Evolutionary conservation across 2,888 invertebrate species (phyloP), one percentile per base, ranked within the genome.

Genomic region (Colletes collaris): DNA sequence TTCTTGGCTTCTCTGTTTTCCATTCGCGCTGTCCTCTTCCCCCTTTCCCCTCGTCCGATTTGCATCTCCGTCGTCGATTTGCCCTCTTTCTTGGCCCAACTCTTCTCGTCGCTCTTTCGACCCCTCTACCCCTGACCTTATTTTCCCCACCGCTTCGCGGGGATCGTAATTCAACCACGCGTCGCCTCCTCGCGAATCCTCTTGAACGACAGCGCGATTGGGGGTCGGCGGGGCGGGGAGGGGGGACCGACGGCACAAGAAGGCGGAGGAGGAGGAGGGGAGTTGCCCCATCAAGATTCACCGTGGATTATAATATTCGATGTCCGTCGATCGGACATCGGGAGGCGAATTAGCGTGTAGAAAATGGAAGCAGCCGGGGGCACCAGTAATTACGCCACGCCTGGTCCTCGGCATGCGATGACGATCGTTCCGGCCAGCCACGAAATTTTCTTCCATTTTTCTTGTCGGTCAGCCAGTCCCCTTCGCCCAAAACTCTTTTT

Each of bases 271-370:
- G 82, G 62, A 85, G 78, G 78, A 81, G 82, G 84, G 80, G 85
- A 71, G 67, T 62, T 74, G 60, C 78, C 78, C 85, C 83, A 64
- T 81, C 81, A 84, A 84, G 82, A 84, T 84, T 79, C 84, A 83
- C 67, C 74, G 76, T 78, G 78, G 85, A 85, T 86, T 85, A 86
- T 87, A 83, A 86, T 85, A 85, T 87, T 76, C 85, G 83, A 87
- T 87, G 83, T 79, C 77, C 82, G 83, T 79, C 84, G 85, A 86
- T 83, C 80, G 67, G 73, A 67, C 82, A 74, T 80, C 83, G 60
- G 55, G 71, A 71, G 68, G 46, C 77, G 85, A 82, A 87, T 86
- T 86, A 85, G 83, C 79, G 75, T 66, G 67, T 84, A 86, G 86
- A 86, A 86, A 86, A 86, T 86, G 86, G 86, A 79, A 87, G 83